phyloP scores from a whole-genome alignment of 30 jellyfish, hydroid and myxozoan species.

The Aurelia aurita region DNA sequence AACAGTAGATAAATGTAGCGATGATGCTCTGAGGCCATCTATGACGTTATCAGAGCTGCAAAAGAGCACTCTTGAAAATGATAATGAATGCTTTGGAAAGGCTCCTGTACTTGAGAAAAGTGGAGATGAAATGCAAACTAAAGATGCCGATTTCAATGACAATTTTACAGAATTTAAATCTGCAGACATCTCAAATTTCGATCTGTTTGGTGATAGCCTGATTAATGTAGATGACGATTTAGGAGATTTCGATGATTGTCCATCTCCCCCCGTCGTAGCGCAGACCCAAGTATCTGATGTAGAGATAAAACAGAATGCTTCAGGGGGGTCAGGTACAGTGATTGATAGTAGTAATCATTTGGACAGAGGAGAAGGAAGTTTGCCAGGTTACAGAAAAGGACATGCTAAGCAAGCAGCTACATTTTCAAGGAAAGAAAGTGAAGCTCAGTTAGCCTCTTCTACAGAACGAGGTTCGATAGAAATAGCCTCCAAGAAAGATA shows the following conservation, averaged over 20 bases:
- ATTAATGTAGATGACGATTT: conserved; percentile 39
- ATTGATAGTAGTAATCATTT: neutral
- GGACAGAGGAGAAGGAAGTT: neutral
- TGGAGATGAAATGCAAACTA: too few relatives aligned
- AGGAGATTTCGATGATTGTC: conserved; percentile 65
- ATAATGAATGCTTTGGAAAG: neutral
- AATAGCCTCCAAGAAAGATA: neutral
- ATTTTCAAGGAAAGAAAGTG: neutral
- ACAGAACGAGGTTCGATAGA: neutral
- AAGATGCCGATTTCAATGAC: too few relatives aligned
- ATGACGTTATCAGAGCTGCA: too few relatives aligned
- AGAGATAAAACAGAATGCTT: neutral
- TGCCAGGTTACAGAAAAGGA: neutral
- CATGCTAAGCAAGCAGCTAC: neutral
- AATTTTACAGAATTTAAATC: too few relatives aligned
- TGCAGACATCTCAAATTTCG: conserved; percentile 41
- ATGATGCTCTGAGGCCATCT: too few relatives aligned
- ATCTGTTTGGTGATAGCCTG: conserved; percentile 56
- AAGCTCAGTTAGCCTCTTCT: neutral
- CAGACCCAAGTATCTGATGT: neutral
- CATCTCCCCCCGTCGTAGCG: conserved; percentile 87
- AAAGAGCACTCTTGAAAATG: too few relatives aligned
- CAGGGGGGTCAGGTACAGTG: neutral
- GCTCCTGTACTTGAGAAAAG: too few relatives aligned
- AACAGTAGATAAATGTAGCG: too few relatives aligned